Percentiles rank a stretch among this genome's conserved stretches.
Evolutionary conservation across 2,113 vertebrate species (phyloP).

Genomic region (Plectropomus leopardus): DNA sequence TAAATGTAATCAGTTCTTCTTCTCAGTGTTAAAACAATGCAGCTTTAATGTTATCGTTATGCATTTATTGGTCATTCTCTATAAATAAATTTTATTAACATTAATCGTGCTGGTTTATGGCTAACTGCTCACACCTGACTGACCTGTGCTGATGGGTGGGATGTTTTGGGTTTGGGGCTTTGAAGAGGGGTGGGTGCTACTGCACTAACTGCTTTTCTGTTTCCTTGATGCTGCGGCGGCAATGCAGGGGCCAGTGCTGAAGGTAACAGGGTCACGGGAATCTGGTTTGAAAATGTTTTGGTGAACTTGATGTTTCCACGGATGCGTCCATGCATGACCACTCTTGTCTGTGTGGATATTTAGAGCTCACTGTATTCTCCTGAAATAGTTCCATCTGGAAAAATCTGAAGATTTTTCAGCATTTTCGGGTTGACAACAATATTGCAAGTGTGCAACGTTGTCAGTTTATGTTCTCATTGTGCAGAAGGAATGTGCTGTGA

Average conservation of each 20-base stretch:
- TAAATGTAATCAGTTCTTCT: no score
- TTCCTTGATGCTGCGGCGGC: constrained; percentile 67
- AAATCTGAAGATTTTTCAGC: constrained; percentile 15
- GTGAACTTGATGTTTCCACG: constrained; percentile 38
- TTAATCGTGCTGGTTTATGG: neutral
- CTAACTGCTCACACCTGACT: constrained; percentile 14
- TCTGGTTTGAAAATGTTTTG: constrained; percentile 59
- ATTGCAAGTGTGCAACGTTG: constrained; percentile 1
- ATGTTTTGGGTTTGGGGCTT: neutral
- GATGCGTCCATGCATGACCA: constrained; percentile 69
- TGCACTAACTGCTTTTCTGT: constrained; percentile 76
- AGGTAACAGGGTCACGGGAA: constrained; percentile 78
- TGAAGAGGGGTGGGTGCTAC: constrained; percentile 24
- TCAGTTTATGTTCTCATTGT: neutral
- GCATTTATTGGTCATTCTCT: neutral
- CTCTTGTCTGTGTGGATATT: constrained; percentile 38
- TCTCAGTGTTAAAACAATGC: neutral
- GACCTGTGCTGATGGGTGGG: constrained; percentile 5
- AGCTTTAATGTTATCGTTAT: neutral
- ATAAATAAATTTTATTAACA: constrained; percentile 4
- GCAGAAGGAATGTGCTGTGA: neutral
- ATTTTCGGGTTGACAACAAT: neutral
- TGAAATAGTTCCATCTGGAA: neutral
- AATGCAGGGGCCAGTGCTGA: constrained; percentile 61
- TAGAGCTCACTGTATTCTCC: constrained; percentile 16